Evolutionary conservation across 1,140 invertebrate genomes (phyloP), one percentile per base, ranked within the genome.

Genomic region (Diplogasteroides magnus): DNA sequence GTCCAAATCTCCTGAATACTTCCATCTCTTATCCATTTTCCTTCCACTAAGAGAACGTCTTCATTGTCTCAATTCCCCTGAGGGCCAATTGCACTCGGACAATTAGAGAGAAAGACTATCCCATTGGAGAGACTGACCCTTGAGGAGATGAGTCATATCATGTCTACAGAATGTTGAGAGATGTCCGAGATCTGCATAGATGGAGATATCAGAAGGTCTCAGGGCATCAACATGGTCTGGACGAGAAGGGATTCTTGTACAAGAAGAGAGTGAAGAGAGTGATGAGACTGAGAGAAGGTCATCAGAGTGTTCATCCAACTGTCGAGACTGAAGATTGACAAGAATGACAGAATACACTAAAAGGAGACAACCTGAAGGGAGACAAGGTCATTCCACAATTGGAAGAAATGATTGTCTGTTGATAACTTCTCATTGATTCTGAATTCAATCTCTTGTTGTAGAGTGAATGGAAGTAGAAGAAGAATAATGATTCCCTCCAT

Each of bases 131-230:
- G 19, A 37, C 31, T 56, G 28, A 72, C 70, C 70, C 37, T 72
- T 65, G 31, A 56, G 55, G 1, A 72, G 28, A 2, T 63, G 26
- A 13, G 70, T 67, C 25, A 26, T 63, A 63, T 72, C 67, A 31
- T 48, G 48, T 31, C 60, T 37, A 63, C 70, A 72, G 48, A 67
- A 72, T 11, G 66, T 71, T 2, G 70, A 67, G 11, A 72, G 37
- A 27, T 72, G 70, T 26, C 70, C 70, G 1, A 72, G 15, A 56
- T 72, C 70, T 15, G 57, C 70, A 63, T 62, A 67, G 27, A 67
- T 48, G 13, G 55, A 32, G 6, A 60, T 37, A 15, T 48, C 31
- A 29, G 27, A 19, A 6, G 27, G 28, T 65, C 67, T 2, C 15
- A 63, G 57, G 25, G 13, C 6, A 15, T 27, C n/a, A 19, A 27